Evolutionary conservation across 2,797 vertebrate species (phyloP), one percentile per base, ranked within the genome.

Genomic region (Sorex maritimensis): DNA sequence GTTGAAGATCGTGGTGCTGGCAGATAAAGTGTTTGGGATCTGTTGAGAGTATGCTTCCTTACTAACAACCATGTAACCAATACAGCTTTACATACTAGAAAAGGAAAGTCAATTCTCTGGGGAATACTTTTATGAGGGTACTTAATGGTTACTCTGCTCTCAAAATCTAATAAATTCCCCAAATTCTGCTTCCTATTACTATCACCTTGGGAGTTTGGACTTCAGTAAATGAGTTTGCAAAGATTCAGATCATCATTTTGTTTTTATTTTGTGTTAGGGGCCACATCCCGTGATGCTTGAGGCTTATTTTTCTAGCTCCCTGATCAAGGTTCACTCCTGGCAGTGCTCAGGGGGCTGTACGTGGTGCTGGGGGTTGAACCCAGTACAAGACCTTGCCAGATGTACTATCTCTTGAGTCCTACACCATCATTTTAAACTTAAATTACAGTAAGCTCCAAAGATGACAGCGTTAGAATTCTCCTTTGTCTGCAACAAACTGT

Each of bases 381-480:
- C 6, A 23, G 58, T 61, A 61, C 58, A 61, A 19, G 15, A 21
- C 58, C 58, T 52, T 19, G 23, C 7, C 17, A 4, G 58, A 19
- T 61, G 58, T 61, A 61, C 21, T 61, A 61, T 61, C 17, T 58
- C 14, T 61, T 6, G 6, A 61, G 17, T 21, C 58, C 21, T 15
- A 61, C 19, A 78, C 10, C 44, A 63, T 41, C 11, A 41, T 92
- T 88, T 46, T 84, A 94, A 73, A 84, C 7, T 88, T 80, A 24
- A 73, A 38, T 78, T 79, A 38, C 23, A 46, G 52, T 74, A 80
- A 88, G 41, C n/a, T 86, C 14, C 52, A 61, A 74, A 73, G 46
- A 52, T 38, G 17, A 68, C 6, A 78, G 12, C 10, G 26, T 58
- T 78, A 71, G 26, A 78, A 87, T 77, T 46, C 14, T 21, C 28